Conservation (phyloP, 2,113 vertebrate genomes). For the Atrichornis clamosus region DNA sequence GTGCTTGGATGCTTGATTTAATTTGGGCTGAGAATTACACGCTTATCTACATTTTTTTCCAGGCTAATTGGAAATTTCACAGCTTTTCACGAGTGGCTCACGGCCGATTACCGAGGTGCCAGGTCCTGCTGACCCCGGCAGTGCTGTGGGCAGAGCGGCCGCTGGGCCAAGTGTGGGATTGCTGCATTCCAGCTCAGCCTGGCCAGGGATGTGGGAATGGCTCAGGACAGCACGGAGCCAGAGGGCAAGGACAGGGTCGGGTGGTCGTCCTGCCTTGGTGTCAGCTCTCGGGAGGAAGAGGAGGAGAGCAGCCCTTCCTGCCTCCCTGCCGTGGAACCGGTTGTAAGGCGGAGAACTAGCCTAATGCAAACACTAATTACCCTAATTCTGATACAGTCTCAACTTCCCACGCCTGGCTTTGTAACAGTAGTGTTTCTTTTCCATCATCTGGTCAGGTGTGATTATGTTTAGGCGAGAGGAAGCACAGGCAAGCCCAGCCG, state of each 20-base stretch:
- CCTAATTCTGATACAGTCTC: background rate
- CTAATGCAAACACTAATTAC: constrained; percentile 2
- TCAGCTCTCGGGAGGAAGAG: background rate
- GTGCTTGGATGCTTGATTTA: background rate
- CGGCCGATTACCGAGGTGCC: rapidly evolving
- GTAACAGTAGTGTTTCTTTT: background rate
- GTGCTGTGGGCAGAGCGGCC: rapidly evolving
- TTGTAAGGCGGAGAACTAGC: background rate
- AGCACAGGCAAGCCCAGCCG: background rate
- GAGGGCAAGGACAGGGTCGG: background rate
- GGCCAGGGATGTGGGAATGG: rapidly evolving
- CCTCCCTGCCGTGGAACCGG: background rate
- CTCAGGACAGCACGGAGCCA: rapidly evolving
- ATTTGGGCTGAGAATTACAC: background rate
- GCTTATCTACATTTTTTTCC: background rate
- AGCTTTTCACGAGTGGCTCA: background rate
- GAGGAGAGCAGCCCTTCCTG: background rate
- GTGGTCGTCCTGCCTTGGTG: rapidly evolving
- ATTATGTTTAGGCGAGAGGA: background rate
- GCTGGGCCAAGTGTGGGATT: background rate
- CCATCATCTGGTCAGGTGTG: background rate
- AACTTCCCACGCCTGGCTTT: background rate
- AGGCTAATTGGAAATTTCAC: constrained; percentile 1
- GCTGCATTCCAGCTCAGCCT: rapidly evolving
- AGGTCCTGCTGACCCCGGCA: background rate